A percentile compares a stretch with the other conserved stretches of the same genome.
Conservation (phyloP, 2,113 vertebrate species). For the Ctenodactylus gundi region DNA sequence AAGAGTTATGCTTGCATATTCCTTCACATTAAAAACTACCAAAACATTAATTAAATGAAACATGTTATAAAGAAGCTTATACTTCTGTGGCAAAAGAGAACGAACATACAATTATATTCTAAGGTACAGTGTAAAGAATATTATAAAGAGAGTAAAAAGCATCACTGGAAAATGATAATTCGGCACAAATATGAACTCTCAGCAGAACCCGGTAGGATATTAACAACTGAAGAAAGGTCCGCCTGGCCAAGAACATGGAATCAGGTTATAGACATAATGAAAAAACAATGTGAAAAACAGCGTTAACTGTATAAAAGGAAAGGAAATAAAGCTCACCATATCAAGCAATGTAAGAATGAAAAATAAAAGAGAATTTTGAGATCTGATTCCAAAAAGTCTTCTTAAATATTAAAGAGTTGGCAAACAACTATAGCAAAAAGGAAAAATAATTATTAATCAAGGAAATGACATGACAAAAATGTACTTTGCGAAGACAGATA, state of each 20-base stretch:
- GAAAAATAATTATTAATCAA: background rate
- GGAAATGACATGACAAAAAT: background rate
- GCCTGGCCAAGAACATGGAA: background rate
- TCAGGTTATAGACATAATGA: background rate
- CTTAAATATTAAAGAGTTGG: background rate
- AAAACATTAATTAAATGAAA: slow-evolving; percentile 39
- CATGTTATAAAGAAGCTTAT: background rate
- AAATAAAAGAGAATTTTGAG: slow-evolving; percentile 14
- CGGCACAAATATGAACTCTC: background rate
- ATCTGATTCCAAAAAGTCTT: background rate
- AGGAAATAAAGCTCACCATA: background rate
- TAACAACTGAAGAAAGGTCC: background rate
- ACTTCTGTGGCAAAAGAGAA: background rate
- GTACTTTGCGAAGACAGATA: background rate
- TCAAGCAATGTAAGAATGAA: background rate
- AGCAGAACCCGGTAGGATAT: background rate
- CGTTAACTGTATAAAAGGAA: background rate
- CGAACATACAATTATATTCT: background rate
- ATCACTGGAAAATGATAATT: background rate
- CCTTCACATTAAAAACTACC: background rate
- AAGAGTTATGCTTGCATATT: no score
- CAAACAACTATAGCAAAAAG: background rate
- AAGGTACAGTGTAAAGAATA: background rate
- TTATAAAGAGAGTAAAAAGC: background rate
- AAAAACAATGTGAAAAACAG: background rate